Evolutionary conservation across 2,797 vertebrate species (phyloP).

Genomic region (Heliangelus exortis): DNA sequence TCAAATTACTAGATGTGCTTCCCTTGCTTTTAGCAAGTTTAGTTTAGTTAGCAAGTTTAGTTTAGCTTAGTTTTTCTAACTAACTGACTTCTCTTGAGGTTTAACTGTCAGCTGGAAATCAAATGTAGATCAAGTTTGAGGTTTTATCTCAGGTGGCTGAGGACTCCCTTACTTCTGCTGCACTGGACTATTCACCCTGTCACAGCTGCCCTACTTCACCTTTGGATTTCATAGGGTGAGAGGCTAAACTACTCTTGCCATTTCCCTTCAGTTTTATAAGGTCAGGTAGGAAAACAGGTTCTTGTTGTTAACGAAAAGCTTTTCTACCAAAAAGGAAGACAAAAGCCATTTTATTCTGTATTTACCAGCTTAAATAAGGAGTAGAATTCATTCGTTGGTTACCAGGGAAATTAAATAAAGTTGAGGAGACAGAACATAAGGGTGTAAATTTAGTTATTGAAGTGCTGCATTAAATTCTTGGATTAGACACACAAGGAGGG

Average conservation of each 20-base stretch:
- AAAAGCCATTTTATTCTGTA: neutral
- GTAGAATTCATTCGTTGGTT: conserved; percentile 32
- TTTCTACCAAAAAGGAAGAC: neutral
- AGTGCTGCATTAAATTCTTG: conserved; percentile 61
- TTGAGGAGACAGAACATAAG: conserved; percentile 7
- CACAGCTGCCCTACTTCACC: neutral
- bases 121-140: neutral
- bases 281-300: neutral
- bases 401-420: conserved; percentile 43
- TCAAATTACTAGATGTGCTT: neutral
- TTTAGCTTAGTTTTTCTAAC: neutral
- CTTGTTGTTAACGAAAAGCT: neutral
- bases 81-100: neutral
- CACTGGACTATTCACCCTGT: neutral
- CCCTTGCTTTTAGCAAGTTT: neutral
- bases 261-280: neutral
- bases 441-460: conserved; percentile 66
- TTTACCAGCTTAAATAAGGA: neutral
- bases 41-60: too few species aligned
- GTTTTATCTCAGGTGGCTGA: neutral
- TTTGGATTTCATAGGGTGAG: neutral
- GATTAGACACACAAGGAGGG: neutral
- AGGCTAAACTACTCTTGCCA: neutral
- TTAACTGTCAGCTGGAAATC: neutral
- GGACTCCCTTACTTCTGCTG: neutral